Conservation (phyloP, 1,140 invertebrate genomes). For the Tenebrio molitor region DNA sequence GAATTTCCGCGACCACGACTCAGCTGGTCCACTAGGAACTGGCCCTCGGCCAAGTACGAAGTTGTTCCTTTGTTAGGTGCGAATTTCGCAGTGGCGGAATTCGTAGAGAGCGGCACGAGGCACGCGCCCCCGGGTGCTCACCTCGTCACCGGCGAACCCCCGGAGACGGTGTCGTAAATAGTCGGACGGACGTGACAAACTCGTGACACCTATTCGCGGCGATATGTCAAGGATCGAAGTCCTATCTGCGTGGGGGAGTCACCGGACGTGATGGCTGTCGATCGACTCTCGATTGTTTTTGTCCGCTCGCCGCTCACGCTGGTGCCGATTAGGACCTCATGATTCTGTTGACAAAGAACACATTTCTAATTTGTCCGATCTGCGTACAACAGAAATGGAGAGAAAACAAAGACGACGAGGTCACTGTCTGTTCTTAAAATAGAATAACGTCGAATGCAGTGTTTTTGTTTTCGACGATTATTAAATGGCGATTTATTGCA, state of each 20-base stretch:
- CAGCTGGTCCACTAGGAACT: constrained; percentile 4
- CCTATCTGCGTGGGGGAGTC: no score
- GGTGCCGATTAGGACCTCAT: not conserved
- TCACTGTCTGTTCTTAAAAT: constrained; percentile 14
- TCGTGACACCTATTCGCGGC: no score
- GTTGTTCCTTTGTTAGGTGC: constrained; percentile 42
- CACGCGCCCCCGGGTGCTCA: no score
- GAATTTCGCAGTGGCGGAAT: constrained; percentile 1
- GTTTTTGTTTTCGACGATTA: not conserved
- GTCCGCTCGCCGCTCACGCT: not conserved
- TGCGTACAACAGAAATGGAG: not conserved
- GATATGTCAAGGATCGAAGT: no score
- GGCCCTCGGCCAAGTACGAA: constrained; percentile 43
- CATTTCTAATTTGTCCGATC: not conserved
- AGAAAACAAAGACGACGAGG: not conserved
- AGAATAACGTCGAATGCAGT: not conserved
- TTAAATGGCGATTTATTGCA: constrained; percentile 11
- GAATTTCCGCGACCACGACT: not conserved
- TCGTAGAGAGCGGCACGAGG: not conserved
- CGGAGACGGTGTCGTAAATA: no score
- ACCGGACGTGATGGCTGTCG: no score
- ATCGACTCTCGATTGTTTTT: no score
- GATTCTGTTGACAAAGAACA: constrained; percentile 14
- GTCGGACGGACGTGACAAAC: no score
- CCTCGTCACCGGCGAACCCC: no score